Evolutionary conservation across 2,113 vertebrate species (phyloP), one percentile per base, ranked within the genome.

Genomic region (Catagonus wagneri): DNA sequence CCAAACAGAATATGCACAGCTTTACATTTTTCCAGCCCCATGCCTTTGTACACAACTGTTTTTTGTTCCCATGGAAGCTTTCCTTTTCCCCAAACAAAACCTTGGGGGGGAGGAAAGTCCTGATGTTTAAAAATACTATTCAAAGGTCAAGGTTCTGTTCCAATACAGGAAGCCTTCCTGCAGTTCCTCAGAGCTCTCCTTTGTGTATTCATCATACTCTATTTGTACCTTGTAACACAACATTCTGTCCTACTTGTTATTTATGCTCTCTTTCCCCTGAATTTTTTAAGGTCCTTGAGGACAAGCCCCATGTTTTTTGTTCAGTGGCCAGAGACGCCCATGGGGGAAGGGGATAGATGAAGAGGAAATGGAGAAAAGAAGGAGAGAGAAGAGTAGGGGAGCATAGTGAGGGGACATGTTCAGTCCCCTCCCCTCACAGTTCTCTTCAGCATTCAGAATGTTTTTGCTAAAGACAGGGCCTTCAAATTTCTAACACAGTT

Each of bases 181-280:
- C 65, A 22, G 92, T 50, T 88, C 69, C 93, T 92, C 87, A 71
- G 71, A 71, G 32, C 72, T 93, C 36, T 23, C 39, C 90, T 84
- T 12, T 39, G 61, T 50, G 19, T 10, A 63, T 19, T 68, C 72
- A 0, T 78, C 76, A 20, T 20, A 3, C 39, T 79, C 63, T 20
- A 25, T 17, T 25, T 58, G 34, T 39, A 16, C 74, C 79, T 71
- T 39, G 1, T 4, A 32, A 44, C 19, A 44, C 78, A 75, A 75
- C 63, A 71, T 69, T 66, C 79, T 95, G 94, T 25, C 97, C 94
- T 86, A 79, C 94, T 96, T 95, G 27, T 69, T 83, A 88, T 93
- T 75, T 91, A 94, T 74, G 92, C 75, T 75, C 60, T 58, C 83
- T 61, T 50, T 44, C 68, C 68, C 15, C 12, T 1, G 54, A n/a